These are phyloP conservation scores for Plutomurus gul DNA, from an alignment of 1,140 invertebrate genomes.

Conservation along the genomic window DNA sequence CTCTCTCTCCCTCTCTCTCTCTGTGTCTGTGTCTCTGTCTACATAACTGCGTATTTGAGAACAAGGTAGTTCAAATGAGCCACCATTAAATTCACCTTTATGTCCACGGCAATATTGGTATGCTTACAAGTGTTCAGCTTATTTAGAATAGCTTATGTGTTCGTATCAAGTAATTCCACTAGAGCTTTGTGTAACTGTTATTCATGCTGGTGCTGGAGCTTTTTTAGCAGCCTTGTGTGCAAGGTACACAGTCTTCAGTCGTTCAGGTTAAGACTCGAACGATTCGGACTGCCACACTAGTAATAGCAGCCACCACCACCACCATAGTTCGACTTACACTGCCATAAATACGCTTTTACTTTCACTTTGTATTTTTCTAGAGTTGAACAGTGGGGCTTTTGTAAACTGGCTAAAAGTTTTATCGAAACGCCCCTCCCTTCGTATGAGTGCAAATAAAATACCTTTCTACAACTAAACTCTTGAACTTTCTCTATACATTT, in stretches of 20 bases:
- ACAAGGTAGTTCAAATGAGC: not conserved
- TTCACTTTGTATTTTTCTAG: not conserved
- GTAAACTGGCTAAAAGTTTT: constrained; percentile 8
- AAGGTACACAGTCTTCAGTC: no score
- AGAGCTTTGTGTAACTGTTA: not conserved
- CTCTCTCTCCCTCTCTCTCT: no score
- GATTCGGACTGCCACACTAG: no score
- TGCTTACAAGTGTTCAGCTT: not conserved
- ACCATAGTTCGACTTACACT: not conserved
- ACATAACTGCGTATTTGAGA: not conserved
- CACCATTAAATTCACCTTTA: constrained; percentile 2
- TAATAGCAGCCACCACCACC: not conserved
- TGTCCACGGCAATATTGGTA: not conserved
- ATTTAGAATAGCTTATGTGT: not conserved
- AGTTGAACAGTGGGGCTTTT: not conserved
- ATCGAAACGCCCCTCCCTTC: constrained; percentile 16
- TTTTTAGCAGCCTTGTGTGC: no score
- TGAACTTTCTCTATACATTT: not conserved
- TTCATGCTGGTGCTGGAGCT: no score
- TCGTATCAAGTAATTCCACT: not conserved
- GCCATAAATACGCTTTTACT: constrained; percentile 1
- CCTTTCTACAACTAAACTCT: constrained; percentile 1
- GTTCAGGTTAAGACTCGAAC: no score
- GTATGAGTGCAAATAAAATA: constrained; percentile 7
- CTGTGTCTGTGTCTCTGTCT: no score